Evolutionary conservation across 2,797 vertebrate species (phyloP).

Genomic region (Pangasius djambal): DNA sequence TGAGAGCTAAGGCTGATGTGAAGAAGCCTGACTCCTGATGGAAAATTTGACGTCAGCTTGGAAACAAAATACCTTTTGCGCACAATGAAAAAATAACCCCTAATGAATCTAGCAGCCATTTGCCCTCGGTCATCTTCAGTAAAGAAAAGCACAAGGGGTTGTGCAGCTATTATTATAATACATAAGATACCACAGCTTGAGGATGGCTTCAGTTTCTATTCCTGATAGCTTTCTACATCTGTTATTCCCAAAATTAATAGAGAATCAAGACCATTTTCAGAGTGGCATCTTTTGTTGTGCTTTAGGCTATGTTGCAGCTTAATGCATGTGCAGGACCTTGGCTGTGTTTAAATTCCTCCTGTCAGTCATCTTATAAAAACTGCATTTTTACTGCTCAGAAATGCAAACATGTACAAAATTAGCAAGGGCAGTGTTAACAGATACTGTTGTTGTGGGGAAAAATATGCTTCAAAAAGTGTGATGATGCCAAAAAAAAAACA

Average conservation of each 20-base stretch:
- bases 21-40: slow-evolving; percentile 34
- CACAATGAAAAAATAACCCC: slow-evolving; percentile 14
- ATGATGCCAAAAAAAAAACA: not conserved
- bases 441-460: not conserved
- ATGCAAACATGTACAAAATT: slow-evolving; percentile 4
- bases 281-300: not conserved
- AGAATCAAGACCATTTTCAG: not conserved
- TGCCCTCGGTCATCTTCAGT: slow-evolving; percentile 25
- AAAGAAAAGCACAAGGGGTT: slow-evolving; percentile 27
- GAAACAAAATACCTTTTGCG: slow-evolving; percentile 36
- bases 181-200: slow-evolving; percentile 20
- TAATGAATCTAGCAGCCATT: not conserved
- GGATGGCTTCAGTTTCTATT: not conserved
- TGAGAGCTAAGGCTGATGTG: slow-evolving; percentile 18
- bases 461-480: not conserved
- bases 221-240: slow-evolving; percentile 3
- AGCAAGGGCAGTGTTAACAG: not conserved
- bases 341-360: not conserved
- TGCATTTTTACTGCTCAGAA: not conserved
- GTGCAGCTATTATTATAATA: slow-evolving; percentile 38
- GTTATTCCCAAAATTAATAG: not conserved
- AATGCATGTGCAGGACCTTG: not conserved
- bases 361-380: not conserved
- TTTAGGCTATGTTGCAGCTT: not conserved
- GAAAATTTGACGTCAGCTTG: slow-evolving; percentile 39